Evolutionary conservation across 2,113 vertebrate genomes (phyloP), one percentile per base, ranked within the genome.

Genomic region (Sinocyclocheilus anophthalmus): DNA sequence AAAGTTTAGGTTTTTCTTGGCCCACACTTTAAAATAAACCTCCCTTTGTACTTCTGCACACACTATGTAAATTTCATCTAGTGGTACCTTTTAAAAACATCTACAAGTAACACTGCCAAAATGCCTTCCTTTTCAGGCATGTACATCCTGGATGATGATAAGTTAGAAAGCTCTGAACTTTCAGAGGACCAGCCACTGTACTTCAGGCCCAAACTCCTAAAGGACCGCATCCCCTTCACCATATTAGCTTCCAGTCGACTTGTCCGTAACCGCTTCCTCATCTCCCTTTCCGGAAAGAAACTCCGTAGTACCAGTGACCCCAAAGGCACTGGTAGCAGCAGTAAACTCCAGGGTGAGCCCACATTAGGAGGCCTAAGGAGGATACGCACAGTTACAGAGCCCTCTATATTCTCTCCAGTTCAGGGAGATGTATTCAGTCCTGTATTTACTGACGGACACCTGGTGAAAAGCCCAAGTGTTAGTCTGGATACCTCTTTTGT

Each of bases 91-190:
- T 75, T 5, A 61, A 45, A 55, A 72, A 33, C 24, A 11, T 78
- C 39, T 78, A 24, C 14, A 48, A 65, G 10, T 78, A 48, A 70
- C 22, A 4, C 22, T 67, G n/a, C 61, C 14, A 18, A 14, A 57
- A 37, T 20, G 24, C 10, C 69, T 53, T 53, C 69, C 11, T 48
- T 90, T 90, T 42, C 89, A 99, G 98, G 96, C 92, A 97, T 99
- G 97, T 99, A 97, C 91, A 97, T 98, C 85, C 89, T 97, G 94
- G 98, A 99, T 22, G 98, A 99, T 88, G 97, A 98, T 85, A 96
- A 96, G 57, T 96, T 96, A 86, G 97, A 97, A 57, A 93, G 95
- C 90, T 90, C 97, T 87, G 96, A 98, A 92, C 94, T 95, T 88
- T 96, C 91, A 30, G 97, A 98, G 81, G 98, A 99, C 77, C 93